phyloP scores from a whole-genome alignment of 1,140 invertebrate species.

The Rhynchophorus ferrugineus region DNA sequence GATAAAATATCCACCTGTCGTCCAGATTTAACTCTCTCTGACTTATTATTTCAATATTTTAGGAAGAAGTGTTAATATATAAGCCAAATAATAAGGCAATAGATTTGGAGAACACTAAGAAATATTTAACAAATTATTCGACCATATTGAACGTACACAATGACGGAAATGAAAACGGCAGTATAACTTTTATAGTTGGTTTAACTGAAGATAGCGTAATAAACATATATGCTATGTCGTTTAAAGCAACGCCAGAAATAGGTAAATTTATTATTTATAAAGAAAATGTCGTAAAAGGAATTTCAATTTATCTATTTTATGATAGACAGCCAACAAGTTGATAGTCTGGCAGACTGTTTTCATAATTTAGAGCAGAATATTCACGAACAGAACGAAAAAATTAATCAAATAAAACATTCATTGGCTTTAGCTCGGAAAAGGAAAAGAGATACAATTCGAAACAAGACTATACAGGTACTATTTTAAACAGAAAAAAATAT shows the following conservation, averaged over 20 bases:
- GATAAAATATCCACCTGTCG: no score
- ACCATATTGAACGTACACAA: conserved; percentile 19
- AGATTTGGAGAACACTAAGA: conserved; percentile 2
- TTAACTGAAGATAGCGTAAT: conserved; percentile 20
- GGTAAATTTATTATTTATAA: conserved; percentile 24
- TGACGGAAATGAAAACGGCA: conserved; percentile 14
- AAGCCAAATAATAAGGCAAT: conserved; percentile 6
- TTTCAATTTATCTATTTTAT: conserved; percentile 21
- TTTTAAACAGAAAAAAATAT: not conserved
- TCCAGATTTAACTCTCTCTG: not conserved
- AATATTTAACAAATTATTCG: conserved; percentile 11
- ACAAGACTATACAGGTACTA: no score
- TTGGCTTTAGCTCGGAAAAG: not conserved
- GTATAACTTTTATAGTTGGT: conserved; percentile 19
- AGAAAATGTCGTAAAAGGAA: conserved; percentile 15
- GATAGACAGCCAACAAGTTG: conserved; percentile 10
- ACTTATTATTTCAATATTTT: conserved; percentile 4
- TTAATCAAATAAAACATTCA: conserved; percentile 10
- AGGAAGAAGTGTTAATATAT: conserved; percentile 18
- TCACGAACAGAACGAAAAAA: conserved; percentile 10
- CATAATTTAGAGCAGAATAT: conserved; percentile 18
- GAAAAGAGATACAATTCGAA: not conserved
- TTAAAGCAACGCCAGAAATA: conserved; percentile 14
- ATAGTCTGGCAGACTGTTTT: conserved; percentile 15
- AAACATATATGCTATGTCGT: conserved; percentile 18